Evolutionary conservation across 2,113 vertebrate genomes (phyloP), one percentile per base, ranked within the genome.

Genomic region (Sigmodon hispidus): DNA sequence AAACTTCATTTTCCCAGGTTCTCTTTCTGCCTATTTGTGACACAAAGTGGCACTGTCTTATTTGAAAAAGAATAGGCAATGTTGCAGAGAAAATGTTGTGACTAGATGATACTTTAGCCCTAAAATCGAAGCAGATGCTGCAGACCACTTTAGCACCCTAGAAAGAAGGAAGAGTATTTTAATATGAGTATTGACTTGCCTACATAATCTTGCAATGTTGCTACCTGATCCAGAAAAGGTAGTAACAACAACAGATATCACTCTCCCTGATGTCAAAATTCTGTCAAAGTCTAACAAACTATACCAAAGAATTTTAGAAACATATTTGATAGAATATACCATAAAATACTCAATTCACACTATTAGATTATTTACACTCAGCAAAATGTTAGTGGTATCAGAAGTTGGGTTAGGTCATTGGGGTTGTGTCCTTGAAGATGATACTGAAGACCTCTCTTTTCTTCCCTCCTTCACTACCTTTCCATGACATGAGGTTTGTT

Each of bases 221-320:
- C 0, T 63, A 24, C 10, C 8, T 90, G 26, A 63, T 36, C 70
- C 3, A 81, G 55, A 0, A 26, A 89, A n/a, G 4, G 7, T 17
- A 67, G 94, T 52, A 89, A 93, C 16, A 52, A 22, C 96, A 29
- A 26, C 43, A 91, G 29, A 83, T 11, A 81, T 6, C 86, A 77
- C 69, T 94, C 57, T 92, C 40, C 94, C 31, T 2, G 22, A 95
- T 61, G 95, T 11, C 6, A 88, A 94, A 96, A 95, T 94, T 40
- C 22, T 48, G 48, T 55, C 50, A 73, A 10, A 87, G 29, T 29
- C 55, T 89, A 94, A 93, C 43, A 97, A 95, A 91, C 50, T 65
- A 80, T 50, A 95, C 63, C 65, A 85, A 55, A 15, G 12, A 36
- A 87, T 57, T 55, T 3, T 92, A 40, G 73, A 50, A 98, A 52